Evolutionary conservation across 2,113 vertebrate species (phyloP).

Genomic region (Petaurus breviceps): DNA sequence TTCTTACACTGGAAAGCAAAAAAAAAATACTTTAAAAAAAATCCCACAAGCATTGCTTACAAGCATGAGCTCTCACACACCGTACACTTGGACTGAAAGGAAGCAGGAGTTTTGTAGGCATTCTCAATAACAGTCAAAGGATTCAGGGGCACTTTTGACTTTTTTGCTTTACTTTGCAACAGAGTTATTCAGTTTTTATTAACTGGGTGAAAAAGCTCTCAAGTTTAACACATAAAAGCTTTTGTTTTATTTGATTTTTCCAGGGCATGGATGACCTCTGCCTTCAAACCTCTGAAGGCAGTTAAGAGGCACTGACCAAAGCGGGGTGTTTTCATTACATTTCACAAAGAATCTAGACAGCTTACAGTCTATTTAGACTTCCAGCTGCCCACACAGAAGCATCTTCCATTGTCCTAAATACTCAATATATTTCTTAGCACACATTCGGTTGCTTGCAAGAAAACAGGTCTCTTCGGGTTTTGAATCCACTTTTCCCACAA

Average conservation of each 20-base stretch:
- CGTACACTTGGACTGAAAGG: background rate
- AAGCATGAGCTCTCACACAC: fast-evolving
- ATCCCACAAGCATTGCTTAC: background rate
- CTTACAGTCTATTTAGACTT: background rate
- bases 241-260: conserved; percentile 32
- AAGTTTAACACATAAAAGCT: background rate
- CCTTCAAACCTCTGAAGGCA: background rate
- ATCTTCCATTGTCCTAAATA: conserved; percentile 6
- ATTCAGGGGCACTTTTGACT: background rate
- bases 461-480: background rate
- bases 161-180: background rate
- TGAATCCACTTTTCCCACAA: background rate
- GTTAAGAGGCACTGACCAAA: background rate
- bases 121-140: fast-evolving
- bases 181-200: background rate
- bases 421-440: background rate
- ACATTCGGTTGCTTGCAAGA: background rate
- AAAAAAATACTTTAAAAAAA: conserved; percentile 23
- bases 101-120: conserved; percentile 19
- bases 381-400: background rate
- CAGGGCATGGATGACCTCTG: background rate
- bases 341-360: background rate
- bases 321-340: background rate
- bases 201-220: conserved; percentile 45
- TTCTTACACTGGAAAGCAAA: background rate